These are phyloP conservation scores for Delphinapterus leucas DNA, from an alignment of 2,113 vertebrate species.

Conservation along the genomic window DNA sequence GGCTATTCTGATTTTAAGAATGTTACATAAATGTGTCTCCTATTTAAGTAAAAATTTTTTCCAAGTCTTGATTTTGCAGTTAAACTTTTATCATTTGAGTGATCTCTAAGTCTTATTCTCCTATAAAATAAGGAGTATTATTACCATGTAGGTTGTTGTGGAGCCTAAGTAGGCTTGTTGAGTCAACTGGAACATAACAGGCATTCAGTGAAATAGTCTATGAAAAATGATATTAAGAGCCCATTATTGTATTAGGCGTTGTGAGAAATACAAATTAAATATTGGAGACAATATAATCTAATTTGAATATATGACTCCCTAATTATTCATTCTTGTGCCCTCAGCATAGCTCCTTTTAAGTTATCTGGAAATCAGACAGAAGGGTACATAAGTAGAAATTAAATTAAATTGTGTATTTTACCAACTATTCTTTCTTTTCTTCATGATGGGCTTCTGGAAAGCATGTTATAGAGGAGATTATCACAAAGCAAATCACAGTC, in stretches of 20 bases:
- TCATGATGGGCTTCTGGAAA: background rate
- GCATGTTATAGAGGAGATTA: background rate
- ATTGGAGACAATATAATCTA: background rate
- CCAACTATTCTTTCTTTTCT: background rate
- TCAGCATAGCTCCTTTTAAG: background rate
- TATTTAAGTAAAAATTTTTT: background rate
- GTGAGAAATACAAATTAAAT: slow-evolving; percentile 28
- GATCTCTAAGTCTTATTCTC: background rate
- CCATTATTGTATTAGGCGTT: background rate
- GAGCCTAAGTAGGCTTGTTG: background rate
- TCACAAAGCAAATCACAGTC: background rate
- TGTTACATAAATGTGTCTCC: background rate
- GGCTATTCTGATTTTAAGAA: background rate
- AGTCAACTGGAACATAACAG: background rate
- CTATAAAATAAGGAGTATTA: background rate
- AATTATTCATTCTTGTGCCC: background rate
- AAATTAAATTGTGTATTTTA: slow-evolving; percentile 15
- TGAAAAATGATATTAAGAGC: background rate
- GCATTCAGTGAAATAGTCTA: background rate
- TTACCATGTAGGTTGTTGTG: background rate
- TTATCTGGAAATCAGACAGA: background rate
- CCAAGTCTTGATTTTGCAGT: background rate
- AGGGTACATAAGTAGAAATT: background rate
- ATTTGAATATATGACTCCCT: background rate
- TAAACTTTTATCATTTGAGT: background rate